These are phyloP conservation scores for Caenorhabditis sp. DNA, from an alignment of 2,888 invertebrate species.

Conservation along the genomic window DNA sequence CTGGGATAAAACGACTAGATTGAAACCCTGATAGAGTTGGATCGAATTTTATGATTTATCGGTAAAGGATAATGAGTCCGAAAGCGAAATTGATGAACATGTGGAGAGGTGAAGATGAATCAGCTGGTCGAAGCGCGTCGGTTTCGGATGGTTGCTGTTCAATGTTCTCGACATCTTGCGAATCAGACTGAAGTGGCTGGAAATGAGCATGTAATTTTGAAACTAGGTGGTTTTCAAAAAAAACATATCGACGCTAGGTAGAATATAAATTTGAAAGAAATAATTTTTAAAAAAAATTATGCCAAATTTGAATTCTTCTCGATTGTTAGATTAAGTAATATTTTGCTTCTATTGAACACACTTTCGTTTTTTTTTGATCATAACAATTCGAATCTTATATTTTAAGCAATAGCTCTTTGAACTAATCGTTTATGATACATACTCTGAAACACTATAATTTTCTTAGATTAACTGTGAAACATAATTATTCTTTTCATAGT, in stretches of 20 bases:
- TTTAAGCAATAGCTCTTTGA: too few species aligned
- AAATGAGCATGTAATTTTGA: conserved; percentile 1
- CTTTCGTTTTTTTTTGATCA: too few species aligned
- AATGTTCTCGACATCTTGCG: conserved; percentile 13
- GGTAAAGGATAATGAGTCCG: not conserved
- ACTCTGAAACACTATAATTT: too few species aligned
- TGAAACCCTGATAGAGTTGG: not conserved
- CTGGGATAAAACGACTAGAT: not conserved
- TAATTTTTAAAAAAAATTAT: not conserved
- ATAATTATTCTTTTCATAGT: too few species aligned
- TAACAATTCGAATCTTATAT: too few species aligned
- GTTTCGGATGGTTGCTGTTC: conserved; percentile 39
- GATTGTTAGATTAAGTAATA: too few species aligned
- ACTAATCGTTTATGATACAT: too few species aligned
- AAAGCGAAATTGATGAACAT: not conserved
- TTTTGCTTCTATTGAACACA: not conserved
- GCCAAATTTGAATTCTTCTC: too few species aligned
- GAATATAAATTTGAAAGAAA: too few species aligned
- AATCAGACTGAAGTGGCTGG: conserved; percentile 22
- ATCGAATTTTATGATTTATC: not conserved
- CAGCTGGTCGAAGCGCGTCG: conserved; percentile 43
- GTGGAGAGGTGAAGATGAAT: conserved; percentile 1
- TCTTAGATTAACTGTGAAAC: too few species aligned
- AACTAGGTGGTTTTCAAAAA: too few species aligned
- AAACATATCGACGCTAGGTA: too few species aligned